Base-by-base conservation (phyloP, 2,888 invertebrate genomes). In the Euzetes globulus region DNA sequence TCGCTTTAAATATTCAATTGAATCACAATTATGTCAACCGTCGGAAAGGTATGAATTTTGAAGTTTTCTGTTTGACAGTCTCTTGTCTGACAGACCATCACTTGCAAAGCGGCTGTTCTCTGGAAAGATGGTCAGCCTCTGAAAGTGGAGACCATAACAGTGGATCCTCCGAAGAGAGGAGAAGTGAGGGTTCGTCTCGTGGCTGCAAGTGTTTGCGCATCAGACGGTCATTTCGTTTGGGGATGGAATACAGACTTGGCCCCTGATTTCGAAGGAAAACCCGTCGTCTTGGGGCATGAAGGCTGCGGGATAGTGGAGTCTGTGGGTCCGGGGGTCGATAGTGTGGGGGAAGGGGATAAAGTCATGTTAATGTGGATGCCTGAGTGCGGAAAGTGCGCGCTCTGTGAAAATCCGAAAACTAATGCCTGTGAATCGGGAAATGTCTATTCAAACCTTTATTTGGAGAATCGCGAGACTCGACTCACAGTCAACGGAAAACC, bases 311-410 rank as follows among this genome's bases (percentile, higher is more conserved):
- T 74, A 0, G 50, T 74, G 0, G 74, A 74, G 45, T 71, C 70
- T 1, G 52, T 74, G 1, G 74, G 74, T 3, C 13, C 15, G 17
- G 52, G 70, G 19, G 70, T 74, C 15, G 27, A 11, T 2, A 22
- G 41, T 50, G 22, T 74, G 9, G 17, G 19, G 25, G 3, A 27
- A 9, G 84, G 85, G 52, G 85, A 85, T 78, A 83, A 84, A 79
- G 86, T 86, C 7, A 82, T 86, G 73, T 85, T 85, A 1, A 79
- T 84, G 29, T 86, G 85, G 79, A 82, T 84, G 55, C 85, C 86
- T 3, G 84, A 86, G 79, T 86, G 86, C 78, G 80, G 82, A 47
- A 82, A 84, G 19, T 86, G 86, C 80, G 83, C 84, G 73, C 85
- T 83, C 79, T 86, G 86, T 79, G 81, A 81, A 75, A 84, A 81